These are phyloP conservation scores for Desmodus rotundus DNA, from an alignment of 2,113 vertebrate species.

Conservation along the genomic window DNA sequence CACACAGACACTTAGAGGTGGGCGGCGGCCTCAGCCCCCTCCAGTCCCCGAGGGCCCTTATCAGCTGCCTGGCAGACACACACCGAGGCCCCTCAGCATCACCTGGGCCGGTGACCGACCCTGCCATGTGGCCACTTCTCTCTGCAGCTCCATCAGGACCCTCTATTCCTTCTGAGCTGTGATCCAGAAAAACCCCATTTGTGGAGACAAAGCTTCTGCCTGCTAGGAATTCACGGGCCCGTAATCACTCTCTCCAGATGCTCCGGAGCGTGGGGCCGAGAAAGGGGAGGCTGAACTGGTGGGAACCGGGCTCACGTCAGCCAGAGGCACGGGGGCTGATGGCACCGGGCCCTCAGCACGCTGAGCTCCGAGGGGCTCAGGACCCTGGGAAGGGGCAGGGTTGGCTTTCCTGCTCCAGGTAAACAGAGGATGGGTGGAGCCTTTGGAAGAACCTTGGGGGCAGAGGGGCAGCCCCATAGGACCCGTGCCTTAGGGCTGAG, in stretches of 20 bases:
- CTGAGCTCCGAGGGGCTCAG: accelerated
- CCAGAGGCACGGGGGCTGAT: accelerated
- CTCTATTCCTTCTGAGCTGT: constrained; percentile 22
- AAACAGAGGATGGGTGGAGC: background rate
- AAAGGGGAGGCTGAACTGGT: accelerated
- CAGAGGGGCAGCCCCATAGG: accelerated
- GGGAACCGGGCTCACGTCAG: accelerated
- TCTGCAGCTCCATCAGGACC: background rate
- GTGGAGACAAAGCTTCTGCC: constrained; percentile 1
- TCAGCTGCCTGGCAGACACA: accelerated
- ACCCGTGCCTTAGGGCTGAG: accelerated
- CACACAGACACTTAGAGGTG: background rate
- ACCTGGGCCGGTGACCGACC: background rate
- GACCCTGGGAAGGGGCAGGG: background rate
- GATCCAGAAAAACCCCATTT: constrained; percentile 55
- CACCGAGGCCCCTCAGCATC: accelerated
- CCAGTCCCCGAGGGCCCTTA: background rate
- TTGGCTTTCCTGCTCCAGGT: background rate
- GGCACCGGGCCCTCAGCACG: accelerated
- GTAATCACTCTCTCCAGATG: background rate
- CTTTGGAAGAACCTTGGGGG: accelerated
- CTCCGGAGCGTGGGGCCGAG: accelerated
- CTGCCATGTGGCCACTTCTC: background rate
- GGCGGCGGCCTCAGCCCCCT: background rate
- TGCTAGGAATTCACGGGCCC: background rate